Evolutionary conservation across 2,888 invertebrate species (phyloP).

Genomic region (Chrysotoxum bicinctum): DNA sequence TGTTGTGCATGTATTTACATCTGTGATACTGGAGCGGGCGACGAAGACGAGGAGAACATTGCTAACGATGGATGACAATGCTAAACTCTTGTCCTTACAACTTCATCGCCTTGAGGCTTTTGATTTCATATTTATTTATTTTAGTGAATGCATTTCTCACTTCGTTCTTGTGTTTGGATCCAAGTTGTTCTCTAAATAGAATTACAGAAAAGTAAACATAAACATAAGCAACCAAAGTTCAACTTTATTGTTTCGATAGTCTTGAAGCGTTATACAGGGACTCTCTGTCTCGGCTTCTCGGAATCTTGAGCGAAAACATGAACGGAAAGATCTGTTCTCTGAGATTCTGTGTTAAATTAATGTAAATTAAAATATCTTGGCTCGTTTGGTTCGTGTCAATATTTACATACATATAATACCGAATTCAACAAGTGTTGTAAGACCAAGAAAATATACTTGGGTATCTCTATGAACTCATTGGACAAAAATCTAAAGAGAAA

Average conservation of each 20-base stretch:
- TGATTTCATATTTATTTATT: conserved; percentile 25
- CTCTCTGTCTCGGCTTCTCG: too few species aligned
- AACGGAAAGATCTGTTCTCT: neutral
- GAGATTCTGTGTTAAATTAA: conserved; percentile 61
- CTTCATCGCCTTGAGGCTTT: conserved; percentile 28
- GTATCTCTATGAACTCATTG: too few species aligned
- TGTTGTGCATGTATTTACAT: conserved; percentile 41
- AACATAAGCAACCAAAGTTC: conserved; percentile 5
- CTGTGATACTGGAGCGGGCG: neutral
- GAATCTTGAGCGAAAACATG: neutral
- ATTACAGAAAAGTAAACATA: neutral
- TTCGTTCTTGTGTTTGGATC: neutral
- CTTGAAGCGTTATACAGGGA: neutral
- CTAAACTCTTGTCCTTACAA: conserved; percentile 32
- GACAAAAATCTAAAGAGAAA: too few species aligned
- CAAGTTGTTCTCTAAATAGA: conserved; percentile 4
- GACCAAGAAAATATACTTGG: neutral
- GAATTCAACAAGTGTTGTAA: conserved; percentile 28
- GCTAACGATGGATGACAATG: neutral
- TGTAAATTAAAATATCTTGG: conserved; percentile 58
- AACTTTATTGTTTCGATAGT: neutral
- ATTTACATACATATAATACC: conserved; percentile 11
- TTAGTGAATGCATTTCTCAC: conserved; percentile 8
- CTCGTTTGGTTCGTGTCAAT: conserved; percentile 18
- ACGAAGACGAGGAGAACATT: neutral